Conservation (phyloP, 2,888 invertebrate genomes). For the Therioaphis trifolii region DNA sequence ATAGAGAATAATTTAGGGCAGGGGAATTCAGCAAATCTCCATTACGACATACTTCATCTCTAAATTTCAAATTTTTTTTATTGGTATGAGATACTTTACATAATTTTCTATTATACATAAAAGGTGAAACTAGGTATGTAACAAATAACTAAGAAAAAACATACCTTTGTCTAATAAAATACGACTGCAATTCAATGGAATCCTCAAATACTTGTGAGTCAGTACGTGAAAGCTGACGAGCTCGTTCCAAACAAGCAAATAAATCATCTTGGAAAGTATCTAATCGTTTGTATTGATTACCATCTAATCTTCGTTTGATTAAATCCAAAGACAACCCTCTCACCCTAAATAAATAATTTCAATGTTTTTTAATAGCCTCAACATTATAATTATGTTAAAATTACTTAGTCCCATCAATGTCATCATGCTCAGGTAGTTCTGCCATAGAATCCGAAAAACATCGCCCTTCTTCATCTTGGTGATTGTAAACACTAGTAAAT, state of each 20-base stretch:
- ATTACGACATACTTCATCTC: constrained; percentile 80
- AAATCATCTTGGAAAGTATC: constrained; percentile 97
- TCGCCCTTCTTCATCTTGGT: constrained; percentile 93
- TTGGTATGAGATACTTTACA: background rate
- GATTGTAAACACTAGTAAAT: constrained; percentile 94
- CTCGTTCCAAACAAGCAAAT: constrained; percentile 89
- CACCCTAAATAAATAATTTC: constrained; percentile 71
- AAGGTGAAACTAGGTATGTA: background rate
- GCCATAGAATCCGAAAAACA: constrained; percentile 97
- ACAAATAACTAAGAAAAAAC: background rate
- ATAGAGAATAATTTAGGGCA: constrained; percentile 83
- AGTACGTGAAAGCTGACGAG: constrained; percentile 86
- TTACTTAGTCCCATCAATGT: constrained; percentile 76
- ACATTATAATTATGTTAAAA: constrained; percentile 63
- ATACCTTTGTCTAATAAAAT: constrained; percentile 77
- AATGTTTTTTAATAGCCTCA: constrained; percentile 60
- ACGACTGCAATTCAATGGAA: constrained; percentile 90
- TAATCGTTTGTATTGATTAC: constrained; percentile 90
- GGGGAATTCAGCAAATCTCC: constrained; percentile 86
- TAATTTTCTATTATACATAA: background rate
- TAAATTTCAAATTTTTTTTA: constrained; percentile 64
- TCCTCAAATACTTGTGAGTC: constrained; percentile 98
- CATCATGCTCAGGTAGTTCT: constrained; percentile 90
- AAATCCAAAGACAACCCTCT: constrained; percentile 90
- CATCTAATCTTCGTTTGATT: constrained; percentile 91